A percentile compares a stretch with the other conserved stretches of the same genome.
phyloP scores from a whole-genome alignment of 2,888 invertebrate genomes.

The Polietes domitor region DNA sequence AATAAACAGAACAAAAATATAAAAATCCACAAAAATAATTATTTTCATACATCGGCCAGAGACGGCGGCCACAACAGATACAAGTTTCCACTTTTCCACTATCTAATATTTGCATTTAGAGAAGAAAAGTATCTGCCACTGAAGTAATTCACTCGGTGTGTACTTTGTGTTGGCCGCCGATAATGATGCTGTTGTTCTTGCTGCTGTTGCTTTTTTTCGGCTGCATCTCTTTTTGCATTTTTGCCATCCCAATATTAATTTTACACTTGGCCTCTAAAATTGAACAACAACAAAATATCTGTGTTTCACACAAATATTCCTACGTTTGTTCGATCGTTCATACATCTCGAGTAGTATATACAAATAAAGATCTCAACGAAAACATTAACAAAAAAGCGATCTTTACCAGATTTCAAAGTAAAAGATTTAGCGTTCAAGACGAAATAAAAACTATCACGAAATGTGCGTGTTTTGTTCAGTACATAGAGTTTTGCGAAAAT shows the following conservation, averaged over 20 bases:
- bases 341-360: slow-evolving; percentile 26
- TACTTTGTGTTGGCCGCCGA: slow-evolving; percentile 4
- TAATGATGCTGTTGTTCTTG: background rate
- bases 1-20: slow-evolving; percentile 7
- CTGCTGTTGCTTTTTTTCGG: background rate
- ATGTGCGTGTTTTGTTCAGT: slow-evolving; percentile 13
- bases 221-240: slow-evolving; percentile 31
- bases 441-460: slow-evolving; percentile 14
- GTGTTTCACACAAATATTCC: slow-evolving; percentile 31
- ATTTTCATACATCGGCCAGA: background rate
- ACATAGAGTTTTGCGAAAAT: too few relatives aligned
- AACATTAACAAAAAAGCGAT: slow-evolving; percentile 39
- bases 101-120: background rate
- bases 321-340: slow-evolving; percentile 23
- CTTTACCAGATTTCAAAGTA: slow-evolving; percentile 35
- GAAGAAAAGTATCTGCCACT: slow-evolving; percentile 12
- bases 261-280: slow-evolving; percentile 79
- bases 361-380: slow-evolving; percentile 18
- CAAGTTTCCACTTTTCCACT: too few relatives aligned
- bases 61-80: background rate
- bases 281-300: slow-evolving; percentile 21
- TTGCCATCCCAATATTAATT: slow-evolving; percentile 74
- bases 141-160: slow-evolving; percentile 29
- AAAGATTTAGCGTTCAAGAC: slow-evolving; percentile 2
- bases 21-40: slow-evolving; percentile 19